Evolutionary conservation across 2,113 vertebrate species (phyloP).

Genomic region (Recurvirostra avosetta): DNA sequence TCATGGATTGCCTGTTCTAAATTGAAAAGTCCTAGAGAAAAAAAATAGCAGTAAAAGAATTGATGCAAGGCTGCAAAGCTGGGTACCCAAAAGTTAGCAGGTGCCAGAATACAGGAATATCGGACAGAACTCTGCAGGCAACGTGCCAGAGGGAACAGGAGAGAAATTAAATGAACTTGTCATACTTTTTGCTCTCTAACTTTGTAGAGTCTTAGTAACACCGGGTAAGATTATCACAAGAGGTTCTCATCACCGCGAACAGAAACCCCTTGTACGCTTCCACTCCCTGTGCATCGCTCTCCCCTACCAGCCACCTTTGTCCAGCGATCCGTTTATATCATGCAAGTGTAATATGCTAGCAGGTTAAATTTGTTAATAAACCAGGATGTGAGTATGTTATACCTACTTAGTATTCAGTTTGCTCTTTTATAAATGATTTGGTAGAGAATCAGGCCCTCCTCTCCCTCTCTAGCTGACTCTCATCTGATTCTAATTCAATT

Average conservation of each 20-base stretch:
- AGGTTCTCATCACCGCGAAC: neutral
- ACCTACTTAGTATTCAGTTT: conserved; percentile 48
- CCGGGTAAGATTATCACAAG: neutral
- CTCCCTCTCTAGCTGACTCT: conserved; percentile 65
- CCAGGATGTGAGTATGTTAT: neutral
- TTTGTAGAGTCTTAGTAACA: neutral
- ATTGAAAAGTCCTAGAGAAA: neutral
- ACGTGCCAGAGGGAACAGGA: neutral
- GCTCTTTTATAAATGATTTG: conserved; percentile 39
- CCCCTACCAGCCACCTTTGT: neutral
- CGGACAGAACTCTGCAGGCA: neutral
- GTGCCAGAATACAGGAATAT: neutral
- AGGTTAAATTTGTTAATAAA: conserved; percentile 16
- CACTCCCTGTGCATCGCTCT: neutral
- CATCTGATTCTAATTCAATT: conserved; percentile 85
- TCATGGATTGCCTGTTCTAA: neutral
- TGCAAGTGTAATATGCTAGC: neutral
- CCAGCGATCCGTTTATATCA: neutral
- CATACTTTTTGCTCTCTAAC: neutral
- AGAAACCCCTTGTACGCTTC: neutral
- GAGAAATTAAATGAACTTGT: neutral
- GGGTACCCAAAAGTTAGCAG: neutral
- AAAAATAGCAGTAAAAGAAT: neutral
- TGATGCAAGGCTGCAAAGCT: neutral
- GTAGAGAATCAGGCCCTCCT: conserved; percentile 40